These are phyloP conservation scores for Papilio glaucus DNA, from an alignment of 1,140 invertebrate genomes.

Conservation along the genomic window DNA sequence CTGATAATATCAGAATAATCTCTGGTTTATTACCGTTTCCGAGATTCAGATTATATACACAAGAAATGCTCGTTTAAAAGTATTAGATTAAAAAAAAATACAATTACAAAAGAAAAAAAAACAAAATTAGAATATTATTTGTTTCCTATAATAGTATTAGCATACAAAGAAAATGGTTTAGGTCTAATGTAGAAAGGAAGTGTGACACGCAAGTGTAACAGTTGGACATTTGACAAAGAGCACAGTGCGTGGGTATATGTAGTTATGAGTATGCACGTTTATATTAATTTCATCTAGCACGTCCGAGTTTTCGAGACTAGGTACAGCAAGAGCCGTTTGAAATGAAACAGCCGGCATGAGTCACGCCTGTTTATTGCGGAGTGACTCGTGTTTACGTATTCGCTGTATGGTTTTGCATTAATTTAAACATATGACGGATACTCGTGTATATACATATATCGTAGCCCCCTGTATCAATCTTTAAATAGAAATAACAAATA, in stretches of 20 bases:
- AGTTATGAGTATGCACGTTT: constrained; percentile 16
- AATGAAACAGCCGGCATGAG: constrained; percentile 35
- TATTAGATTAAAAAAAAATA: too few relatives aligned
- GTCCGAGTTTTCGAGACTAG: constrained; percentile 11
- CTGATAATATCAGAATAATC: too few relatives aligned
- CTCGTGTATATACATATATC: too few relatives aligned
- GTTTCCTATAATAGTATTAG: too few relatives aligned
- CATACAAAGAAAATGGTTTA: not conserved
- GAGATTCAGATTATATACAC: too few relatives aligned
- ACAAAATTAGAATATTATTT: too few relatives aligned
- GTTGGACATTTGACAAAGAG: constrained; percentile 23
- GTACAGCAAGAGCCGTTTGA: not conserved
- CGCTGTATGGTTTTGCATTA: not conserved
- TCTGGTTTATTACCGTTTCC: too few relatives aligned
- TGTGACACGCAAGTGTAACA: constrained; percentile 1
- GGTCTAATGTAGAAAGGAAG: constrained; percentile 7
- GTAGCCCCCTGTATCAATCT: too few relatives aligned
- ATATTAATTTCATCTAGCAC: constrained; percentile 27
- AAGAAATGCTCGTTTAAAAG: too few relatives aligned
- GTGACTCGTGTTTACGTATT: constrained; percentile 27
- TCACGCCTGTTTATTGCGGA: constrained; percentile 29
- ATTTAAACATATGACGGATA: not conserved
- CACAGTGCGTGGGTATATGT: constrained; percentile 8
- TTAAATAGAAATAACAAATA: too few relatives aligned
- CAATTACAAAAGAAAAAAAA: too few relatives aligned